phyloP scores from a whole-genome alignment of 2,113 vertebrate species.

The Phyllopteryx taeniolatus region DNA sequence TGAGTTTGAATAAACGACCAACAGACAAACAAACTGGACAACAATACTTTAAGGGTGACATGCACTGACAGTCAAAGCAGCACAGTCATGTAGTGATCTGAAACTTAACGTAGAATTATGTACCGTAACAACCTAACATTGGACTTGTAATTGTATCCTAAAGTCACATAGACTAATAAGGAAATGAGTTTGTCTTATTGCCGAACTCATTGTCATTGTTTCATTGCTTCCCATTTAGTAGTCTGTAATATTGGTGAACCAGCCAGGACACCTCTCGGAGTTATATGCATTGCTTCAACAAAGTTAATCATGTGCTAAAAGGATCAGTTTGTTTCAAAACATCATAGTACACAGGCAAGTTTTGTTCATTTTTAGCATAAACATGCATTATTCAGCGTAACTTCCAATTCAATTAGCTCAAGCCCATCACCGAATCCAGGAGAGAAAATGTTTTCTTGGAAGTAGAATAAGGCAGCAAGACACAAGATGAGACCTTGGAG shows the following conservation, averaged over 20 bases:
- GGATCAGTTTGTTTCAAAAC: neutral
- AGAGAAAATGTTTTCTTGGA: neutral
- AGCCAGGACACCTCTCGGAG: neutral
- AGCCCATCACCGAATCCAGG: neutral
- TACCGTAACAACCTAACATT: neutral
- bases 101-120: too few relatives aligned
- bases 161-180: neutral
- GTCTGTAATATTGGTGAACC: neutral
- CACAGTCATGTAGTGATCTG: neutral
- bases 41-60: neutral
- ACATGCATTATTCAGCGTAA: neutral
- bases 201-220: neutral
- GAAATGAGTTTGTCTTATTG: neutral
- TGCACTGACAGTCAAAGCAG: neutral
- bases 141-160: neutral
- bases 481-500: slow-evolving; percentile 12
- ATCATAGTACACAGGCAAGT: neutral
- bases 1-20: neutral
- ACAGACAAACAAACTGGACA: neutral
- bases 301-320: neutral
- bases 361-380: neutral
- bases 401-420: neutral
- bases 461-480: neutral
- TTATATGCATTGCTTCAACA: neutral
- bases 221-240: neutral